phyloP scores from a whole-genome alignment of 2,113 vertebrate genomes.

The Elaphurus davidianus region DNA sequence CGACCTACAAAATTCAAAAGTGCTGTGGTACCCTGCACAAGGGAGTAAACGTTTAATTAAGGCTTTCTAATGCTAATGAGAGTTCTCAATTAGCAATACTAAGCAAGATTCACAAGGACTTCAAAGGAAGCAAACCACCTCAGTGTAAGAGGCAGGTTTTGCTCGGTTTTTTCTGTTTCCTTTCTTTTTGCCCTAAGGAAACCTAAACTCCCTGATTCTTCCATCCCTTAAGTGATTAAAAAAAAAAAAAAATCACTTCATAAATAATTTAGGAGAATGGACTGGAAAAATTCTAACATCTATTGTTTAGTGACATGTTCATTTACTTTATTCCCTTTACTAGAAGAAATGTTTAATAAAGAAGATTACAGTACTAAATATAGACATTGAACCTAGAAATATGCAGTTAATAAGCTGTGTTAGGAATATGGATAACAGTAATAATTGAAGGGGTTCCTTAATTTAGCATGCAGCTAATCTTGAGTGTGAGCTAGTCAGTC shows the following conservation, averaged over 20 bases:
- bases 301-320: conserved; percentile 46
- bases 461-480: background rate
- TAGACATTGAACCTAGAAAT: conserved; percentile 65
- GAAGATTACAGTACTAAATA: conserved; percentile 69
- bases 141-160: background rate
- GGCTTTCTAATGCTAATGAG: conserved; percentile 51
- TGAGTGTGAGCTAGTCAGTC: background rate
- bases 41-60: conserved; percentile 43
- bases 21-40: background rate
- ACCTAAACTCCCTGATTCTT: background rate
- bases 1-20: conserved; percentile 31
- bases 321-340: conserved; percentile 42
- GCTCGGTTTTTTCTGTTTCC: background rate
- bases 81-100: conserved; percentile 27
- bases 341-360: conserved; percentile 63
- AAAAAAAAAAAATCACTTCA: conserved; percentile 13
- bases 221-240: background rate
- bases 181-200: background rate
- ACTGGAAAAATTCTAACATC: conserved; percentile 45
- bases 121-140: conserved; percentile 45
- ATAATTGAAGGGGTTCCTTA: conserved; percentile 46
- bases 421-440: conserved; percentile 58
- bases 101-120: conserved; percentile 43
- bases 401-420: conserved; percentile 64
- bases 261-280: conserved; percentile 63